Evolutionary conservation across 2,797 vertebrate genomes (phyloP), one percentile per base, ranked within the genome.

Genomic region (Spinus pinus): DNA sequence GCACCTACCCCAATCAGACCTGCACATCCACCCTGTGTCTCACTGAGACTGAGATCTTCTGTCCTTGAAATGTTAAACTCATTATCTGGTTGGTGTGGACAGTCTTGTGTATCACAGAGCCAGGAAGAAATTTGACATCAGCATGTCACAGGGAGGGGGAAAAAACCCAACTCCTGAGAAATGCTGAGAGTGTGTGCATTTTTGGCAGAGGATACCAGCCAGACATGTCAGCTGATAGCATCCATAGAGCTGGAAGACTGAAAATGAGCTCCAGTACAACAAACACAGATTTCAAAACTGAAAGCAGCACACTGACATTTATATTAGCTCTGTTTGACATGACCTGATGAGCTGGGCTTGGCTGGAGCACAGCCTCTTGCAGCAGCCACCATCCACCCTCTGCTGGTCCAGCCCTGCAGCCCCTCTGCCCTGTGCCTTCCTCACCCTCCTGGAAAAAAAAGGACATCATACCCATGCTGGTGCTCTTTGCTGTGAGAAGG

Each of bases 301-400:
- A 84, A 86, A 96, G 92, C 79, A 4, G 77, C 87, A 69, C 66
- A 8, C 69, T 97, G 97, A 97, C 97, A 93, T 97, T 97, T 98
- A 96, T 95, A 97, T 97, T 97, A 98, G 89, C 93, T 97, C 86
- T 0, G 0, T 97, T 94, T 97, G 97, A 97, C 94, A 75, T 17
- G 73, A 90, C 90, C 94, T 96, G 92, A 96, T 1, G 23, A 70
- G 65, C 86, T 94, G 67, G 57, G 81, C 94, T 39, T 47, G 93
- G 62, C 78, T 90, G 91, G 65, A 96, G 69, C 18, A 12, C 54
- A 90, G 51, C n/a, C 80, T 28, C 1, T 58, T 5, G 1, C 78
- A 90, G 42, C 7, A 9, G 42, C 79, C n/a, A 33, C 81, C 3
- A 4, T 47, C 86, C 23, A 37, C 79, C 56, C 33, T 8, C 44